Evolutionary conservation across 1,140 invertebrate species (phyloP), one percentile per base, ranked within the genome.

Genomic region (Colletes gigas): DNA sequence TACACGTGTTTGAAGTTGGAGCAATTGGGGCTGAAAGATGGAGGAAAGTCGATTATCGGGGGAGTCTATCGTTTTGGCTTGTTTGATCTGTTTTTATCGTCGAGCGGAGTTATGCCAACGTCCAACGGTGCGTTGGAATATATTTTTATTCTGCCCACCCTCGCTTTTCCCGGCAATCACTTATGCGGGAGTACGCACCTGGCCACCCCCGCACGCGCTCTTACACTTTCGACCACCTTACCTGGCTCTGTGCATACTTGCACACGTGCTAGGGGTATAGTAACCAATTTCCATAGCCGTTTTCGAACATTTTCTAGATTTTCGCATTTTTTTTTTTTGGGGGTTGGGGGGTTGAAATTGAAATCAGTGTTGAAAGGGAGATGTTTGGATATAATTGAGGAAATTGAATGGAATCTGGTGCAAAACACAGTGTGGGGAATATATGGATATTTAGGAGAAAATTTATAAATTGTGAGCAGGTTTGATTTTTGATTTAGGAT

Each of bases 121-220:
- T 78, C 39, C 59, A 72, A 79, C 75, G 68, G 60, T 74, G 76
- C 71, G 76, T 62, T 69, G 63, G 71, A 71, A 78, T 10, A 70
- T 68, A 59, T 82, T 82, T 82, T 78, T 86, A 82, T 67, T 72
- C 75, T n/a, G 67, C 14, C 63, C 78, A 83, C 83, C 83, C 85
- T 88, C 84, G 81, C n/a, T 86, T 86, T 84, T 72, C 68, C 77
- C 47, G 39, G 4, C 73, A 78, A 87, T 82, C 79, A 82, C 80
- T 83, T 84, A 87, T 83, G 79, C 86, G 83, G 79, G 83, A 84
- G 86, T 82, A 76, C 21, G 52, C 88, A 88, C 84, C 87, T 89
- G 88, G 88, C 81, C 86, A 88, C 88, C 82, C 83, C 82, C 84
- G 83, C 80, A 88, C 81, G 75, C 80, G 86, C 74, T 78, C 78